phyloP scores from a whole-genome alignment of 2,888 invertebrate genomes.

The Yponomeuta cagnagella region DNA sequence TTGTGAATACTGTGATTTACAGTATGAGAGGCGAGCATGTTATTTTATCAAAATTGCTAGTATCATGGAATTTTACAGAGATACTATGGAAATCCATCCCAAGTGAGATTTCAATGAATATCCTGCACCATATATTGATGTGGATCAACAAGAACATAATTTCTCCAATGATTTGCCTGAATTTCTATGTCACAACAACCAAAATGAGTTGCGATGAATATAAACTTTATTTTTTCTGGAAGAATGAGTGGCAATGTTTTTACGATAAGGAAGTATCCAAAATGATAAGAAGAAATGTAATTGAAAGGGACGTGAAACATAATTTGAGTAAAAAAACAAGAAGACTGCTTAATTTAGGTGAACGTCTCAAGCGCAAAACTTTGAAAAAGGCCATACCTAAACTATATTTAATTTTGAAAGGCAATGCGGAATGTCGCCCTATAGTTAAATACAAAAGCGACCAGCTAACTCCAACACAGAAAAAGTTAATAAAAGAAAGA shows the following conservation, averaged over 20 bases:
- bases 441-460: conserved; percentile 59
- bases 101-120: conserved; percentile 22
- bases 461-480: conserved; percentile 32
- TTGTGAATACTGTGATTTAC: conserved; percentile 40
- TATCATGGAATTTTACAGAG: conserved; percentile 47
- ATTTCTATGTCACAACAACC: conserved; percentile 62
- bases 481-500: conserved; percentile 53
- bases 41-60: conserved; percentile 32
- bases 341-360: conserved; percentile 31
- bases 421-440: conserved; percentile 51
- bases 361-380: conserved; percentile 36
- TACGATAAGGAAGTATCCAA: conserved; percentile 53
- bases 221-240: conserved; percentile 61
- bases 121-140: conserved; percentile 35
- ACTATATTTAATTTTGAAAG: conserved; percentile 53
- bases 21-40: conserved; percentile 61
- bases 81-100: conserved; percentile 39
- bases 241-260: conserved; percentile 63
- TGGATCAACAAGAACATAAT: conserved; percentile 54
- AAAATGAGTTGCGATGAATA: conserved; percentile 60
- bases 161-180: conserved; percentile 53
- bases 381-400: conserved; percentile 51
- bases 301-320: conserved; percentile 42
- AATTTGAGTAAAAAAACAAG: conserved; percentile 42
- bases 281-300: conserved; percentile 42